Conservation (phyloP, 1,140 invertebrate species). For the Diabrotica virgifera region DNA sequence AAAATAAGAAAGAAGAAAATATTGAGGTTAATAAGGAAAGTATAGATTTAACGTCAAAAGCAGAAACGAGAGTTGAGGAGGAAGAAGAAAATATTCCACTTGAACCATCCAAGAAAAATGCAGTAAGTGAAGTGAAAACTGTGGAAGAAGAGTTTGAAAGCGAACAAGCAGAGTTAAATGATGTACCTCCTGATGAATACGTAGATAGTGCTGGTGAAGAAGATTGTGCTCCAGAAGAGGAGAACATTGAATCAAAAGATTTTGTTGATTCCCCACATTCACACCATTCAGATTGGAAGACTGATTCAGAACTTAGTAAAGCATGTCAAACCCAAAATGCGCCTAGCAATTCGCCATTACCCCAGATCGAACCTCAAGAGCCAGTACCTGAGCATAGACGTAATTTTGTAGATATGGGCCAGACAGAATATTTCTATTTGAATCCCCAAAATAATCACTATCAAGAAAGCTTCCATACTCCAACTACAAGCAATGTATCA, state of each 20-base stretch:
- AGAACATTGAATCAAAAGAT: conserved; percentile 25
- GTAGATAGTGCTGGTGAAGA: conserved; percentile 10
- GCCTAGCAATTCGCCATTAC: background rate
- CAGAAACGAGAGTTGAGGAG: conserved; percentile 14
- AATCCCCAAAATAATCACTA: conserved; percentile 16
- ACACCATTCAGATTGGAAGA: conserved; percentile 18
- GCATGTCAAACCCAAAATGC: conserved; percentile 42
- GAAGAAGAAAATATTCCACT: conserved; percentile 7
- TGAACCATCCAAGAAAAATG: background rate
- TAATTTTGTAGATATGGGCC: conserved; percentile 10
- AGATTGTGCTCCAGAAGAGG: conserved; percentile 13
- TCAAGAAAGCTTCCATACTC: background rate
- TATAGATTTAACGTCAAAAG: conserved; percentile 8
- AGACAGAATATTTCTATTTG: conserved; percentile 27
- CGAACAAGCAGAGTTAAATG: conserved; percentile 1
- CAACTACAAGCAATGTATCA: conserved; percentile 20
- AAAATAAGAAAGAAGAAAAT: conserved; percentile 19
- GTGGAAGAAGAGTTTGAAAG: conserved; percentile 16
- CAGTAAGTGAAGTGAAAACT: conserved; percentile 10
- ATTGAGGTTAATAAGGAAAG: conserved; percentile 9
- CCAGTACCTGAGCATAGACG: background rate
- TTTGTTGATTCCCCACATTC: conserved; percentile 22
- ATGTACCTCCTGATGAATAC: conserved; percentile 15
- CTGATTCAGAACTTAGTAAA: conserved; percentile 36
- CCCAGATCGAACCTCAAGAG: conserved; percentile 4